Evolutionary conservation across 2,888 invertebrate species (phyloP), one percentile per base, ranked within the genome.

Genomic region (Dryocosmus kuriphilus): DNA sequence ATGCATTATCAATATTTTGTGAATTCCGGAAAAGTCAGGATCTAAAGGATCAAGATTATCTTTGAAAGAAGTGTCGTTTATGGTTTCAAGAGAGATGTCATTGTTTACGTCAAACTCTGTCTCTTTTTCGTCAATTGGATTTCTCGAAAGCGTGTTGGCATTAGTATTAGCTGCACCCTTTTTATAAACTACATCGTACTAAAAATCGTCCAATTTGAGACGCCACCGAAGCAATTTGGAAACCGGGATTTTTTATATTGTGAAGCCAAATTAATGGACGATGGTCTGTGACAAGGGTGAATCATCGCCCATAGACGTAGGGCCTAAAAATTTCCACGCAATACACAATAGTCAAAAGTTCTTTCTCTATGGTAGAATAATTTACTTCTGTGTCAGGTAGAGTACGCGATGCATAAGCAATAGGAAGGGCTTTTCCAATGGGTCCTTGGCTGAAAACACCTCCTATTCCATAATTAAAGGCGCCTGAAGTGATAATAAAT

Each of bases 121-220:
- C 8, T 51, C n/a, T 51, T 51, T n/a, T 51, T 51, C n/a, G 46
- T 51, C n/a, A n/a, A 51, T 7, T 0, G 81, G 81, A 11, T 82
- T 83, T 11, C 82, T 57, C 4, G 83, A 86, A n/a, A 88, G 63
- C 4, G 85, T 86, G 61, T 90, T 90, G 5, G 87, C 89, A 77
- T 87, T 87, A 7, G 81, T 67, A 77, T 89, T 89, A 9, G 75
- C 22, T 67, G 76, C 79, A 8, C 89, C 88, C 5, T 84, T 81
- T 80, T 88, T 87, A 55, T 89, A 89, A 8, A 82, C 22, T 0
- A 90, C 86, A 78, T 87, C 81, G 57, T 86, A 88, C n/a, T 86
- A 81, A 73, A 86, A 88, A 76, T 88, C 88, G 74, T 84, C 84
- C 2, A 89, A 67, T 77, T 81, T 80, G 7, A 89, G 73, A 9